Evolutionary conservation across 2,797 vertebrate genomes (phyloP).

Genomic region (Eospalax fontanierii): DNA sequence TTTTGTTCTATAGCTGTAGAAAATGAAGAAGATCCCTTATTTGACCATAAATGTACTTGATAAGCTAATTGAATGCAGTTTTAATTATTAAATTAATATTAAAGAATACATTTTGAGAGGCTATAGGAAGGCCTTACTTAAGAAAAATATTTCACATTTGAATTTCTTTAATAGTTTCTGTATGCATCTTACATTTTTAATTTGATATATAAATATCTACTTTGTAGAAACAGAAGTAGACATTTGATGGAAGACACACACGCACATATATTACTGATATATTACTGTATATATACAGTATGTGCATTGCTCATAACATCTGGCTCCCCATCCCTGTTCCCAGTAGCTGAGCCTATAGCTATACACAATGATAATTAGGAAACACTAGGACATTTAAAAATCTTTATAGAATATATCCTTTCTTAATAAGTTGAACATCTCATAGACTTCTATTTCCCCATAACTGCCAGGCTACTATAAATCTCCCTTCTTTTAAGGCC

Average conservation of each 20-base stretch:
- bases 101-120: constrained; percentile 47
- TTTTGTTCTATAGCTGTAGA: neutral
- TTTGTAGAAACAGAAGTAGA: constrained; percentile 28
- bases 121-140: constrained; percentile 1
- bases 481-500: neutral
- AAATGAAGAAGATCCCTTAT: constrained; percentile 7
- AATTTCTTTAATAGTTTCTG: constrained; percentile 44
- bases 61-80: constrained; percentile 15
- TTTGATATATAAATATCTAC: constrained; percentile 10
- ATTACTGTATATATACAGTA: too few relatives aligned
- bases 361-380: neutral
- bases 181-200: constrained; percentile 56
- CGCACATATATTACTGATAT: neutral
- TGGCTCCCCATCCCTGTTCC: neutral
- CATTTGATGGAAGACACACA: constrained; percentile 6
- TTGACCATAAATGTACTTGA: neutral
- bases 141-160: constrained; percentile 44
- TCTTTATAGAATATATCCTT: neutral
- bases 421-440: neutral
- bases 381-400: neutral
- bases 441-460: neutral
- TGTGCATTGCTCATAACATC: neutral
- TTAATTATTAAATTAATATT: neutral
- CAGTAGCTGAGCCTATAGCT: neutral
- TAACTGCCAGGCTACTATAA: neutral